Base-by-base conservation (phyloP, 2,113 vertebrate genomes). In the Kryptolebias marmoratus region DNA sequence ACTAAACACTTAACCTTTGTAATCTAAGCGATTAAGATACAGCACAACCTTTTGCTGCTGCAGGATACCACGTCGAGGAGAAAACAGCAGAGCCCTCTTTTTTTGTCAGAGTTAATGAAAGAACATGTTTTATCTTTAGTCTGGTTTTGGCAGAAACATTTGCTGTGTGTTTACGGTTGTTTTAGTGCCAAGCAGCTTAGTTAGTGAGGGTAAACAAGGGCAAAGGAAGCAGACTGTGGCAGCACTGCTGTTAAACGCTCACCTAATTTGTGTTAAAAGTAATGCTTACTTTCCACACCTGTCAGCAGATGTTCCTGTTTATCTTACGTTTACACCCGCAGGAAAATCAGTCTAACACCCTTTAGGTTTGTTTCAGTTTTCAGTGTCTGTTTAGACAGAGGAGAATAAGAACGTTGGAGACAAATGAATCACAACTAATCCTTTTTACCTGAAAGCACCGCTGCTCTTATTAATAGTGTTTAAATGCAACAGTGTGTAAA, bases 161-260 rank as follows among this genome's bases (percentile, higher is more conserved):
- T 75, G 53, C 85, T 81, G 55, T 82, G 66, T 87, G 86, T 79
- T 88, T 79, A 80, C 64, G 56, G 75, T 62, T 81, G 69, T 80
- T 81, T 77, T 72, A 71, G 71, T 70, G 70, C 78, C 78, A 82
- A 83, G 83, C 75, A 44, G 89, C 76, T 85, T 81, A 77, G 73
- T 85, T 81, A 77, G 75, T 82, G 76, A 56, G 82, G 70, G 68
- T 67, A 71, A 80, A 82, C 72, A 78, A 76, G 77, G 44, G 62
- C 70, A 60, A 70, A 61, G 77, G 73, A 64, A 50, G 80, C 80
- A 76, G 75, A 80, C 53, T 82, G 80, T 71, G 31, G 71, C 73
- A 56, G 61, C 42, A 65, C 47, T 47, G 64, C 66, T 80, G 71
- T 80, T 80, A 86, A 66, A 75, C 77, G 77, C 58, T 57, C 0